phyloP scores from a whole-genome alignment of 2,888 invertebrate species.

The Sthenelais limicola region DNA sequence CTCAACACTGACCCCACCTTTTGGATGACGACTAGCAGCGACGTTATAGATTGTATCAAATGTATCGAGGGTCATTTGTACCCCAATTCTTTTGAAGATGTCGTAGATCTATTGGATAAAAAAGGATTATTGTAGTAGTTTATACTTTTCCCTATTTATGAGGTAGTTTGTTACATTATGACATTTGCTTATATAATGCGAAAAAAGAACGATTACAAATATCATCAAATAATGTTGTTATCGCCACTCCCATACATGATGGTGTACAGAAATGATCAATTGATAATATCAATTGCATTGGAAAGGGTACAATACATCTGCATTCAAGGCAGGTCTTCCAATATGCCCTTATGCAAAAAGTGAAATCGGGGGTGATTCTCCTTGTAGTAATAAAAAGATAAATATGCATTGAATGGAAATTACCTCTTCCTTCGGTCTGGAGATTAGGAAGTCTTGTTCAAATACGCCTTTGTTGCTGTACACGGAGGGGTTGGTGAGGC shows the following conservation, averaged over 20 bases:
- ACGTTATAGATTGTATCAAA: constrained; percentile 65
- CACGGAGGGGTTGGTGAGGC: constrained; percentile 67
- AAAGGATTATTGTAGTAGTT: too few relatives aligned
- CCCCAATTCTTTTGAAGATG: constrained; percentile 66
- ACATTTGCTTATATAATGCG: too few relatives aligned
- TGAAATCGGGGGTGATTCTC: background rate
- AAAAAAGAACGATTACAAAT: too few relatives aligned
- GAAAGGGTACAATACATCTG: too few relatives aligned
- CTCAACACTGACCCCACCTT: constrained; percentile 70
- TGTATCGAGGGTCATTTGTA: constrained; percentile 65
- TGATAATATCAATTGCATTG: too few relatives aligned
- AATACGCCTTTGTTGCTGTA: constrained; percentile 66
- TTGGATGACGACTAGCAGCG: constrained; percentile 63
- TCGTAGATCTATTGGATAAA: constrained; percentile 66
- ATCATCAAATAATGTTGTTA: too few relatives aligned
- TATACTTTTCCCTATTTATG: too few relatives aligned
- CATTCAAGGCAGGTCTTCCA: too few relatives aligned
- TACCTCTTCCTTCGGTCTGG: constrained; percentile 67
- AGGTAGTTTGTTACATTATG: too few relatives aligned
- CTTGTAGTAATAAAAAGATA: background rate
- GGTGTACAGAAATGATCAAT: too few relatives aligned
- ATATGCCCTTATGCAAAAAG: background rate
- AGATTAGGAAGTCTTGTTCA: constrained; percentile 68
- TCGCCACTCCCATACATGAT: too few relatives aligned
- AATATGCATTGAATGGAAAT: constrained; percentile 16